Evolutionary conservation across 2,797 vertebrate genomes (phyloP), one percentile per base, ranked within the genome.

Genomic region (Molossus alvarezi): DNA sequence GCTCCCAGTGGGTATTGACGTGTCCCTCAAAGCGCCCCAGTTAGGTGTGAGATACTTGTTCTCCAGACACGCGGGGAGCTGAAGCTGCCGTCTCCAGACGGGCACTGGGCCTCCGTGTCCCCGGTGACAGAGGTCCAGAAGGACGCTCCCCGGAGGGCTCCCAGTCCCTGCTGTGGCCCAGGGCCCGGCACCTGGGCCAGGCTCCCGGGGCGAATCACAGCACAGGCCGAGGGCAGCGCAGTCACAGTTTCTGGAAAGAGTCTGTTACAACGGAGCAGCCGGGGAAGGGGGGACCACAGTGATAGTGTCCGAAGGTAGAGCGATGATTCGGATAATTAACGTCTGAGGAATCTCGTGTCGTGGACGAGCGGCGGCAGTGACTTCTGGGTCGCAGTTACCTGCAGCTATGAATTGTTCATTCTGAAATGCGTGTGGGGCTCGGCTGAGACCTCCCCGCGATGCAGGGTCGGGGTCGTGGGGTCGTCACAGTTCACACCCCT

Each of bases 231-330:
- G 21, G 27, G 60, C 85, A 53, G 0, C 58, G 13, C 84, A 77
- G 71, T 41, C 12, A 67, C 75, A 8, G 55, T 51, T 69, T 91
- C 81, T 85, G 33, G 76, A 85, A 93, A 81, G 37, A 41, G 94
- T 51, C 71, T 18, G 83, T 89, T 71, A 23, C 55, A 45, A 60
- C n/a, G 4, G 14, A 20, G 18, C 5, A 29, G n/a, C 12, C 14
- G 23, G 53, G 15, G 5, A 77, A 87, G 60, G 41, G 82, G 85
- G 58, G 88, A 62, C 64, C 60, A 62, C 77, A 81, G 12, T 76
- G 90, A 90, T 37, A 33, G 51, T 57, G 60, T 86, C 95, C 81
- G 71, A 91, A 94, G 82, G 75, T 77, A 80, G 72, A 80, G 41
- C 21, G 2, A 13, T 72, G 88, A 90, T 23, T 82, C 90, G 25